Conservation (phyloP, 92 coral and sea anemone genomes). For the Paramuricea clavata region DNA sequence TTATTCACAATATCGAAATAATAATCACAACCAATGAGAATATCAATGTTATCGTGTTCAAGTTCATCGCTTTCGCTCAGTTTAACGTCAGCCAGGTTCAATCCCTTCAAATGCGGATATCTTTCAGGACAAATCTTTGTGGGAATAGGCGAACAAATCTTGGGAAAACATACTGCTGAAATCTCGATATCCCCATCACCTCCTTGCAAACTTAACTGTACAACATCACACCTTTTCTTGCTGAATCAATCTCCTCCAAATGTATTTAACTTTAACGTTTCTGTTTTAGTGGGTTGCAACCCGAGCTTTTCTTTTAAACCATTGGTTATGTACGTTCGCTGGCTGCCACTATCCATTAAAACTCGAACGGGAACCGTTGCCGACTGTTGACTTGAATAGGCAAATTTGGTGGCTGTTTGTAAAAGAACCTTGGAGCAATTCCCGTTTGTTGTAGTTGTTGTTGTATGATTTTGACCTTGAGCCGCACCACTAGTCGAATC, state of each 20-base stretch:
- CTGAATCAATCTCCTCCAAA: neutral
- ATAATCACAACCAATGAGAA: neutral
- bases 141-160: constrained; percentile 52
- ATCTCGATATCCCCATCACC: neutral
- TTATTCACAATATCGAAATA: neutral
- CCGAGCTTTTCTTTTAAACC: neutral
- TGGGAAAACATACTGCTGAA: constrained; percentile 50
- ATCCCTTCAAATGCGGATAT: constrained; percentile 60
- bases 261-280: neutral
- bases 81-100: neutral
- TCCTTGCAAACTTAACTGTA: neutral
- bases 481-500: neutral
- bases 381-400: neutral
- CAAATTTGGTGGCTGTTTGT: neutral
- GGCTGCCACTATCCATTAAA: neutral
- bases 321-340: neutral
- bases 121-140: constrained; percentile 44
- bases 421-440: neutral
- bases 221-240: neutral
- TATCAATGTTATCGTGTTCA: constrained; percentile 1
- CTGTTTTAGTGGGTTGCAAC: neutral
- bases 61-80: neutral
- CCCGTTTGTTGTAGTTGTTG: neutral
- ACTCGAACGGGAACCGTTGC: neutral
- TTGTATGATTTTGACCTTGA: neutral